Evolutionary conservation across 2,888 invertebrate genomes (phyloP), one percentile per base, ranked within the genome.

Genomic region (Acleris sparsana): DNA sequence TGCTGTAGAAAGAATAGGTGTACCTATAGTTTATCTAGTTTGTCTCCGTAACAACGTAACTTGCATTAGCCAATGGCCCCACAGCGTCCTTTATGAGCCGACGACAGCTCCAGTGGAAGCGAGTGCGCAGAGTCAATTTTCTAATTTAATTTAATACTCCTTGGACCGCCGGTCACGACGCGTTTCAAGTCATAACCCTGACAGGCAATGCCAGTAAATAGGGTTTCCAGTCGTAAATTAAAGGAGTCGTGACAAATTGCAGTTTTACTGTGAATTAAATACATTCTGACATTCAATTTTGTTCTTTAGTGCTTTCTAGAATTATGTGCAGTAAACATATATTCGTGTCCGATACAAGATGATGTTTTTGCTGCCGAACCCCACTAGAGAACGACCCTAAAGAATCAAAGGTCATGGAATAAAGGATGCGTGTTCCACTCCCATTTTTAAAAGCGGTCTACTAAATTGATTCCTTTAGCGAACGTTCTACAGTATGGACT

Each of bases 91-190:
- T 58, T 48, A 49, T 49, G 16, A 59, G 33, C 33, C 20, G 59
- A 13, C 49, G 49, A 51, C 48, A 17, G 56, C 25, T n/a, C 49
- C 39, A 39, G 49, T 59, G 22, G 51, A 51, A 20, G 52, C 25
- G 44, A 52, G 52, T 29, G 44, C 22, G 25, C 13, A 0, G 44
- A 60, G 60, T 52, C 60, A 44, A 61, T 61, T 61, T 61, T 61
- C 53, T 52, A 53, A 61, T 61, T 53, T 61, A 61, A 61, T 61
- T 53, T 44, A 52, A 53, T 61, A 25, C 43, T 43, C 25, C 52
- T 43, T 13, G 43, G 60, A 22, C 59, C 49, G 59, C 20, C 51
- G 59, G 25, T 44, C 49, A 43, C 59, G n/a, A 43, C 44, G 52
- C 51, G 22, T 57, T 57, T 57, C 51, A 4, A n/a, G 22, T 5